Evolutionary conservation across 2,888 invertebrate genomes (phyloP).

Genomic region (Phyllotreta cruciferae): DNA sequence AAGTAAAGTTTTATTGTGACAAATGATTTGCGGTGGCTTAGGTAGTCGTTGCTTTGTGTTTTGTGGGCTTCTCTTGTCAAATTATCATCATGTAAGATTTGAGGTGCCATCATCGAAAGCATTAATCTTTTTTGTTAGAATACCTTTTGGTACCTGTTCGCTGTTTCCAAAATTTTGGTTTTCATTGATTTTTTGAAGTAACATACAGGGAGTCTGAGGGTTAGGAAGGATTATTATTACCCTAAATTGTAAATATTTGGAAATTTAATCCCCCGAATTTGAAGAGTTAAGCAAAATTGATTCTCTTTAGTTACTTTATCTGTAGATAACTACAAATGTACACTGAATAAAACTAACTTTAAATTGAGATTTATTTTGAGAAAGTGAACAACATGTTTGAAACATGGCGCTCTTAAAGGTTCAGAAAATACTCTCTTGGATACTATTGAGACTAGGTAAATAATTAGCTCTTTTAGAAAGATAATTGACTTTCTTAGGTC

Average conservation of each 20-base stretch:
- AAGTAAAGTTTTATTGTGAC: constrained; percentile 51
- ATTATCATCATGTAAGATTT: constrained; percentile 52
- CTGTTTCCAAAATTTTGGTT: constrained; percentile 28
- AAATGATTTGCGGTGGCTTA: constrained; percentile 50
- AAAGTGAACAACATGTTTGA: no score
- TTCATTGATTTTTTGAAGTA: constrained; percentile 19
- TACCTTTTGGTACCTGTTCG: constrained; percentile 35
- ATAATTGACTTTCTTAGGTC: no score
- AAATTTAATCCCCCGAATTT: neutral
- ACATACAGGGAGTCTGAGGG: constrained; percentile 13
- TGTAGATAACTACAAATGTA: no score
- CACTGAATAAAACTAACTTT: no score
- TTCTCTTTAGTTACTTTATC: no score
- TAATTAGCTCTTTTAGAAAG: no score
- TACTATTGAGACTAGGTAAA: no score
- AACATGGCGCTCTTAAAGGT: no score
- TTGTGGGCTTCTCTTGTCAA: constrained; percentile 53
- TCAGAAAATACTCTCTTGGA: no score
- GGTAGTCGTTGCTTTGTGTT: constrained; percentile 46
- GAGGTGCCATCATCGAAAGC: constrained; percentile 49
- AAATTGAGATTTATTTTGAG: no score
- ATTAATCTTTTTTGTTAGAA: constrained; percentile 45
- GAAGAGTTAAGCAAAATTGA: neutral
- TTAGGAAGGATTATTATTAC: constrained; percentile 23
- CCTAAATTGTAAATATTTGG: neutral